Conservation (phyloP, 2,113 vertebrate genomes). For the Bubalus kerabau region DNA sequence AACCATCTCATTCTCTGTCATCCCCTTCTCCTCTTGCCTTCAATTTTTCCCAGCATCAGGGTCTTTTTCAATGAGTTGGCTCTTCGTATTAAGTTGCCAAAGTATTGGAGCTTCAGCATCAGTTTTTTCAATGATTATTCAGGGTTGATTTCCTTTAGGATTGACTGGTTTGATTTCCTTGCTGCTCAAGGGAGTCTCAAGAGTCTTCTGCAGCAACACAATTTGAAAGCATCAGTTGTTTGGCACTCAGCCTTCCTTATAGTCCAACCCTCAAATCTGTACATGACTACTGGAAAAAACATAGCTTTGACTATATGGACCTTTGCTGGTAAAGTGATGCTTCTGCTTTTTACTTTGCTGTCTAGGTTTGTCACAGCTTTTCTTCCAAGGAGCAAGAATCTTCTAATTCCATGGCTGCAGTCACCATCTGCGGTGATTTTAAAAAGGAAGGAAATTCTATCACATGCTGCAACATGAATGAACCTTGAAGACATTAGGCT, state of each 20-base stretch:
- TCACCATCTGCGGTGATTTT: not conserved
- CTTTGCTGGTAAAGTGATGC: not conserved
- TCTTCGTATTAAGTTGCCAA: not conserved
- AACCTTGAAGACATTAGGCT: not conserved
- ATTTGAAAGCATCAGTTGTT: not conserved
- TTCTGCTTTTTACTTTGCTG: not conserved
- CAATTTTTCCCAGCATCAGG: not conserved
- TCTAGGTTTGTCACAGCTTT: not conserved
- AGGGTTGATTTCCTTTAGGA: not conserved
- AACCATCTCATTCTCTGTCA: not conserved
- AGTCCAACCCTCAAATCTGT: not conserved
- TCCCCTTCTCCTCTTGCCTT: not conserved
- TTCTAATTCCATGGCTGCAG: not conserved
- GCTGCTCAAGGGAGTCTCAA: not conserved
- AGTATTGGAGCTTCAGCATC: not conserved
- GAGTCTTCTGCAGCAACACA: not conserved
- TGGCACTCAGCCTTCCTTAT: not conserved
- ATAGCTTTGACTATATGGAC: not conserved
- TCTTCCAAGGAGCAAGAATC: not conserved
- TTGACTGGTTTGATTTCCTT: not conserved
- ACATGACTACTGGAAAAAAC: not conserved
- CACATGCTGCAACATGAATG: not conserved
- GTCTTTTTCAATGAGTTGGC: not conserved
- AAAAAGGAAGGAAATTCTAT: not conserved
- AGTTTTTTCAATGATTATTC: not conserved